Evolutionary conservation across 2,797 vertebrate genomes (phyloP), one percentile per base, ranked within the genome.

Genomic region (Sciurus carolinensis): DNA sequence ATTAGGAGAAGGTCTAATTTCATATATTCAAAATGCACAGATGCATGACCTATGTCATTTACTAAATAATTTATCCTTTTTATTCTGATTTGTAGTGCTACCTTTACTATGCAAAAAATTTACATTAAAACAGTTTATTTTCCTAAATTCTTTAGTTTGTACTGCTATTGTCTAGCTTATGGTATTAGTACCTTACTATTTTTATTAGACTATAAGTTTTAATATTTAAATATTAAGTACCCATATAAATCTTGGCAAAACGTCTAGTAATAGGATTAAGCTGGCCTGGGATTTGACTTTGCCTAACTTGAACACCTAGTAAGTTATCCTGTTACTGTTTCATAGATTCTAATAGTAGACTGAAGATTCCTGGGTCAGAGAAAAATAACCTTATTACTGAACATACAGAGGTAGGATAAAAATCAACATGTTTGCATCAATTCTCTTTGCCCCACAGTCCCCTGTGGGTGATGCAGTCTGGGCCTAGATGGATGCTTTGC

Each of bases 61-160:
- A 59, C 8, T 67, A 62, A 75, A n/a, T 50, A 86, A 42, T 82
- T 69, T 8, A 69, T 79, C 3, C 10, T 81, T 93, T 90, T 73
- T 15, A 50, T 14, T 92, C 18, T 88, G 50, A 67, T 85, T 81
- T 80, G 67, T 81, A 59, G 26, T 57, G 11, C n/a, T 3, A 62
- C 8, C 18, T 95, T 91, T 73, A 73, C 92, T 36, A 84, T 9
- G 1, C 87, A 79, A 69, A 87, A 90, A 9, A 79, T 86, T 84
- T 79, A 2, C 7, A n/a, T 47, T 77, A 87, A 93, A 82, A 69
- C 36, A 85, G 7, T 87, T 83, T 62, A 11, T 2, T 71, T 77
- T 87, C 75, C 83, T 91, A 64, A 36, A 47, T 80, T 90, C 50
- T 90, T 59, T 77, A 39, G 79, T 42, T 79, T 75, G 24, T 81